A percentile compares a stretch with the other conserved stretches of the same genome.
Conservation (phyloP, 1,140 invertebrate genomes). For the Micrasema minimum region DNA sequence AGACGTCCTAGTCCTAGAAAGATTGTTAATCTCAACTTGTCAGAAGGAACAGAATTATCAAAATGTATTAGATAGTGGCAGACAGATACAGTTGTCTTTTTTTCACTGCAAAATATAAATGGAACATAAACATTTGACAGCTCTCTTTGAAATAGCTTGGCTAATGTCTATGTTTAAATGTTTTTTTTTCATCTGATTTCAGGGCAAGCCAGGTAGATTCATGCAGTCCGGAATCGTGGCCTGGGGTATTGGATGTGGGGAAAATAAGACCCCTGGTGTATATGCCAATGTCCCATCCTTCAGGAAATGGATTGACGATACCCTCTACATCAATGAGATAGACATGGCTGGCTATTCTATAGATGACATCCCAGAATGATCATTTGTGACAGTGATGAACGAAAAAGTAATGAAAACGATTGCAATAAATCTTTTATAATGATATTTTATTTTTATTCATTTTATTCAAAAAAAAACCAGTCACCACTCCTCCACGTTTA, state of each 20-base stretch:
- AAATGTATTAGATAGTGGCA: too few species aligned
- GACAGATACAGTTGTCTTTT: too few species aligned
- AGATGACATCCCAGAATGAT: neutral
- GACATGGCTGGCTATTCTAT: slow-evolving; percentile 50
- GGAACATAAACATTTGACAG: too few species aligned
- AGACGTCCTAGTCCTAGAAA: slow-evolving; percentile 34
- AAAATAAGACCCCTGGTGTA: slow-evolving; percentile 74
- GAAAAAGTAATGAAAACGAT: too few species aligned
- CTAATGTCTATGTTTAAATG: neutral
- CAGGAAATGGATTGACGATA: slow-evolving; percentile 77
- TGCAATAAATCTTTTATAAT: too few species aligned
- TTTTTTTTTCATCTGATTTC: neutral
- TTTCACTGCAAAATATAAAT: too few species aligned
- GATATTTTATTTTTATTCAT: too few species aligned
- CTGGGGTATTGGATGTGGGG: slow-evolving; percentile 68
- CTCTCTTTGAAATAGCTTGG: too few species aligned
- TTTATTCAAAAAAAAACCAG: too few species aligned
- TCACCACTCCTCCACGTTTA: too few species aligned
- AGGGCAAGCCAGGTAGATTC: slow-evolving; percentile 58
- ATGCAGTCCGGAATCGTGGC: slow-evolving; percentile 68
- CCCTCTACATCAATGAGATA: slow-evolving; percentile 60
- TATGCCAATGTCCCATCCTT: slow-evolving; percentile 77
- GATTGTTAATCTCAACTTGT: neutral
- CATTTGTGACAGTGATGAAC: too few species aligned
- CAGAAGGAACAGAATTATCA: too few species aligned